Evolutionary conservation across 92 coral and sea anemone genomes (phyloP).

Genomic region (Epizoanthus scotinus): DNA sequence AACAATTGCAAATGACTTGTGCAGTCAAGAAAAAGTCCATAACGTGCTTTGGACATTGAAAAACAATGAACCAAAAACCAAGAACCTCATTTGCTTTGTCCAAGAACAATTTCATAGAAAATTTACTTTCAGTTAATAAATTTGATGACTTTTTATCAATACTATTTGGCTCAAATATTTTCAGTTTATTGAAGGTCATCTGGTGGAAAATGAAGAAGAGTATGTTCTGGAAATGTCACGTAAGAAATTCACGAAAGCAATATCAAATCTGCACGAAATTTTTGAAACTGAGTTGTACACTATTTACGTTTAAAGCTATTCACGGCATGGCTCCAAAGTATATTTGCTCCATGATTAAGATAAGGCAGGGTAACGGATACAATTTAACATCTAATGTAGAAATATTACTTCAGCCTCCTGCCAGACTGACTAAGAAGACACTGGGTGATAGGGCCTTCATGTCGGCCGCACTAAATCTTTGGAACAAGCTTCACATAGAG

Average conservation of each 20-base stretch:
- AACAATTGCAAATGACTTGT: too few species aligned
- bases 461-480: too few species aligned
- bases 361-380: too few species aligned
- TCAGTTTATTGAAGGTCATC: constrained; percentile 18
- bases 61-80: constrained; percentile 35
- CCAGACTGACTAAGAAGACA: too few species aligned
- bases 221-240: constrained; percentile 34
- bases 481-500: too few species aligned
- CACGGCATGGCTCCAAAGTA: too few species aligned
- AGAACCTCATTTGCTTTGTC: constrained; percentile 35
- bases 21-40: too few species aligned
- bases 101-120: constrained; percentile 45
- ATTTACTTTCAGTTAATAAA: constrained; percentile 22
- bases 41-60: constrained; percentile 32
- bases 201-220: constrained; percentile 37
- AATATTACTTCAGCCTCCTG: too few species aligned
- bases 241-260: constrained; percentile 41
- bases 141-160: constrained; percentile 28
- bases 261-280: constrained; percentile 29
- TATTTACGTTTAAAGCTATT: too few species aligned
- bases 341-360: too few species aligned
- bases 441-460: too few species aligned
- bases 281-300: neutral
- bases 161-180: constrained; percentile 43
- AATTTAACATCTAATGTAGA: too few species aligned